These are phyloP conservation scores for Reticulitermes lucifugus DNA, from an alignment of 2,888 invertebrate genomes.

Conservation along the genomic window DNA sequence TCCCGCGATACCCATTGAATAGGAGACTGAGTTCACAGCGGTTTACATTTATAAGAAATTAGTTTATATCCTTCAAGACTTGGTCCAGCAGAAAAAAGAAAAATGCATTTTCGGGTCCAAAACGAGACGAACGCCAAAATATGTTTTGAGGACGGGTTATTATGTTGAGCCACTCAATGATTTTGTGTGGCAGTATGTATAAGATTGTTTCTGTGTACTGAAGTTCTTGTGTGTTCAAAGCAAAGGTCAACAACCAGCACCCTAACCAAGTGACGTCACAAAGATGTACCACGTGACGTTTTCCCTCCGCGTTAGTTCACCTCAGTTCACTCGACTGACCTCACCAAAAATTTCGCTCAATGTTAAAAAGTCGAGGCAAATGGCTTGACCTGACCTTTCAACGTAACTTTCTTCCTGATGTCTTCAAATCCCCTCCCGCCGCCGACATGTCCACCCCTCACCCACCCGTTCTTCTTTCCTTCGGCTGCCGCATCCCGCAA, in stretches of 20 bases:
- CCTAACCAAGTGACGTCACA: conserved; percentile 13
- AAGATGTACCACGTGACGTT: conserved; percentile 9
- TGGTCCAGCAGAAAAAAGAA: no score
- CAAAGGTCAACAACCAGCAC: neutral
- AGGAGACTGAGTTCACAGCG: no score
- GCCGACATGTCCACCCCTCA: neutral
- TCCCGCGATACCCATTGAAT: no score
- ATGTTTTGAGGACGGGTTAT: no score
- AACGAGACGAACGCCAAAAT: no score
- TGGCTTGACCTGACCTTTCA: conserved; percentile 33
- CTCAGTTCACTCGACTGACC: conserved; percentile 30
- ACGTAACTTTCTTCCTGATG: conserved; percentile 21
- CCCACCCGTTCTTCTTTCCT: neutral
- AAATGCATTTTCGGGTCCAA: no score
- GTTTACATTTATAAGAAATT: no score
- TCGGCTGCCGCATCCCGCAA: neutral
- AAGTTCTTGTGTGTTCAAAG: neutral
- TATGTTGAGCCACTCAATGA: no score
- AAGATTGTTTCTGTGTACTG: no score
- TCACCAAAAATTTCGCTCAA: conserved; percentile 16
- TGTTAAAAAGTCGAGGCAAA: conserved; percentile 24
- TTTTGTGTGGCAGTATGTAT: no score
- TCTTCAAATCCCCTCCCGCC: neutral
- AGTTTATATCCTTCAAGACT: no score
- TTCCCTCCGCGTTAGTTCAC: conserved; percentile 3